Evolutionary conservation across 2,797 vertebrate species (phyloP).

Genomic region (Dendrocincla fuliginosa): DNA sequence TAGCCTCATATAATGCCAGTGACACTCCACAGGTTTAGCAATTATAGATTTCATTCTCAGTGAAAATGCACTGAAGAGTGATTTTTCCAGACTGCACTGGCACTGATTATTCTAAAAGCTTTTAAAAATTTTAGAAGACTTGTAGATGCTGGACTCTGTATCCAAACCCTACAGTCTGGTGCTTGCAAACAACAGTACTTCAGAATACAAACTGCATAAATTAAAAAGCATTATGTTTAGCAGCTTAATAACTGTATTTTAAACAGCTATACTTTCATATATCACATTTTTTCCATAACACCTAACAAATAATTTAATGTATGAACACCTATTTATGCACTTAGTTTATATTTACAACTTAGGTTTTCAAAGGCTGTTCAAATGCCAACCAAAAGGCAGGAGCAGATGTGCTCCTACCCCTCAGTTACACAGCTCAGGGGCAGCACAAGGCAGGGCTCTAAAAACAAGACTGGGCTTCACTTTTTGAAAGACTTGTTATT

Average conservation of each 20-base stretch:
- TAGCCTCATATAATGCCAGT: neutral
- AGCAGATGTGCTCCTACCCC: neutral
- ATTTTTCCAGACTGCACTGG: neutral
- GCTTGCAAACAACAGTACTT: neutral
- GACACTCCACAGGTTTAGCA: neutral
- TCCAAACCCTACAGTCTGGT: neutral
- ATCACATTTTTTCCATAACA: neutral
- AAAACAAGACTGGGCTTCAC: neutral
- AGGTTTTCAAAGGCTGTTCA: slow-evolving; percentile 8
- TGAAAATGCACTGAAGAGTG: neutral
- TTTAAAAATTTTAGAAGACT: neutral
- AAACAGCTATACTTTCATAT: neutral
- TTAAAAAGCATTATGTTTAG: neutral
- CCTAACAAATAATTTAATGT: neutral
- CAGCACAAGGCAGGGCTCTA: neutral
- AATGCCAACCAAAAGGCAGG: neutral
- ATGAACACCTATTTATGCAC: neutral
- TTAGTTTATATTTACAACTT: neutral
- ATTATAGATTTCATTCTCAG: neutral
- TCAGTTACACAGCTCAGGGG: neutral
- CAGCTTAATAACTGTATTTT: neutral
- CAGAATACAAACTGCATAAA: neutral
- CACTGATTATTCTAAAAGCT: neutral
- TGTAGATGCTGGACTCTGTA: neutral
- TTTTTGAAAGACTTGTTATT: neutral